These are phyloP conservation scores for Sardinella longiceps DNA, from an alignment of 2,797 vertebrate genomes.

Conservation along the genomic window DNA sequence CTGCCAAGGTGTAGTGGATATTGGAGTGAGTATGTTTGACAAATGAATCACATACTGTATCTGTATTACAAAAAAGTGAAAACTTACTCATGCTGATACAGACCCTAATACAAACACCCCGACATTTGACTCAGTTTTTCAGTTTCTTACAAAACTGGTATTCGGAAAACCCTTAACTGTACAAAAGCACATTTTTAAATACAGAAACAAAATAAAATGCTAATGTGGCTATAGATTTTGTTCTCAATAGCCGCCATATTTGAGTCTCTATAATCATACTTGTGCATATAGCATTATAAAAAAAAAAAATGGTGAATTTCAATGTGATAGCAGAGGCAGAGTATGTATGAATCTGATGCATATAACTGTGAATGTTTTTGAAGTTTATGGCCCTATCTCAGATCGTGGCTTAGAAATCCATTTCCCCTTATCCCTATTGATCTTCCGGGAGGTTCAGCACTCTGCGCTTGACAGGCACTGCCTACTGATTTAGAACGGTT, in stretches of 20 bases:
- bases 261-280: background rate
- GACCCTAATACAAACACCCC: background rate
- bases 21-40: background rate
- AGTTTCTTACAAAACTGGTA: background rate
- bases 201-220: background rate
- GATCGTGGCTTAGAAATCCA: conserved; percentile 56
- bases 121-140: background rate
- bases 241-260: background rate
- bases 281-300: background rate
- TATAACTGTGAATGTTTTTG: conserved; percentile 19
- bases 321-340: background rate
- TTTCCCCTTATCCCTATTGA: conserved; percentile 65
- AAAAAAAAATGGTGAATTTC: background rate
- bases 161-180: background rate
- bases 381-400: conserved; percentile 45
- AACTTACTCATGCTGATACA: background rate
- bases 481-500: conserved; percentile 65
- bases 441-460: conserved; percentile 62
- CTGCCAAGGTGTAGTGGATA: background rate
- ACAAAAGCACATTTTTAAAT: background rate
- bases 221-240: background rate
- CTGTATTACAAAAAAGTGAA: background rate
- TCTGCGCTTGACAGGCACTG: conserved; percentile 55
- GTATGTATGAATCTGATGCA: background rate
- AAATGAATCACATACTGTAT: conserved; percentile 23